A percentile compares a stretch with the other conserved stretches of the same genome.
Conservation (phyloP, 2,113 vertebrate species). For the Lycaon pictus region DNA sequence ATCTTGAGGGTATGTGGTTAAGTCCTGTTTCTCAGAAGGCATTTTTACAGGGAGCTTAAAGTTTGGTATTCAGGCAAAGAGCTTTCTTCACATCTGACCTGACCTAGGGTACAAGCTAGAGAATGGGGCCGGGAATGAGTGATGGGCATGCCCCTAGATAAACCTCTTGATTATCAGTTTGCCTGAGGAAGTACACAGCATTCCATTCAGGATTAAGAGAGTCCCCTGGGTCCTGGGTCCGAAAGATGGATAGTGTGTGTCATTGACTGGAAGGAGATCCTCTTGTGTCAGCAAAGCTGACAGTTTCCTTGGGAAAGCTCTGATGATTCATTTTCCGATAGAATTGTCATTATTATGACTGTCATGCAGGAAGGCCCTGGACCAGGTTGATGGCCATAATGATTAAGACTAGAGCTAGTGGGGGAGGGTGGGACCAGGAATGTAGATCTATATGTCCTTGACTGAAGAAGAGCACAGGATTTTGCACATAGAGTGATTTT, state of each 20-base stretch:
- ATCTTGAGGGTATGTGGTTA: not conserved
- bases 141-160: not conserved
- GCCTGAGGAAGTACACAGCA: not conserved
- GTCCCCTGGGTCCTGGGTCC: not conserved
- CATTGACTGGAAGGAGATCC: not conserved
- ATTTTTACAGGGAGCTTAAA: not conserved
- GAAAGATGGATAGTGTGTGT: not conserved
- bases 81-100: constrained; percentile 27
- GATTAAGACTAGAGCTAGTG: not conserved
- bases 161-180: not conserved
- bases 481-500: not conserved
- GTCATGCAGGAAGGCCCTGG: not conserved
- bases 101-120: not conserved
- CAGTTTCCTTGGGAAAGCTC: not conserved
- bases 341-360: not conserved
- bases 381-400: not conserved
- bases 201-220: not conserved
- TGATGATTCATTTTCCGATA: not conserved
- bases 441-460: not conserved
- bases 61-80: not conserved
- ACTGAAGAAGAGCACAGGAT: not conserved
- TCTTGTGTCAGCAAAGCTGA: not conserved
- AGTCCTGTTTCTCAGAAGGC: not conserved
- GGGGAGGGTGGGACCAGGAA: not conserved
- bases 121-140: not conserved